Evolutionary conservation across 2,797 vertebrate species (phyloP).

Genomic region (Scomberomorus guttatus): DNA sequence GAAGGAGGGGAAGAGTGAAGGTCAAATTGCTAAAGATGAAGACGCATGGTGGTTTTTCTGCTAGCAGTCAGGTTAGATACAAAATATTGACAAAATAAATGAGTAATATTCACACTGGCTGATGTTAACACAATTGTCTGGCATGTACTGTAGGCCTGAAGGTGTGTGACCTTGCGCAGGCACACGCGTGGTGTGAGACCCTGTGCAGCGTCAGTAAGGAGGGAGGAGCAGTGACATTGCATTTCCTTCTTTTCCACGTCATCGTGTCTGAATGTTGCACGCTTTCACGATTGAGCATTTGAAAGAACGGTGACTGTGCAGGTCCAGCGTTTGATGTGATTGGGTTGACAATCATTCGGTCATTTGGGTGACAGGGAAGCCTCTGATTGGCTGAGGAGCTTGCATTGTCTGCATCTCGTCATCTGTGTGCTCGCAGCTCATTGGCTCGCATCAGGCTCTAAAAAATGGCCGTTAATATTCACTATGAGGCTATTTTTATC

Average conservation of each 20-base stretch:
- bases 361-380: slow-evolving; percentile 17
- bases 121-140: not conserved
- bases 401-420: slow-evolving; percentile 26
- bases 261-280: slow-evolving; percentile 10
- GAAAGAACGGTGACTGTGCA: slow-evolving; percentile 55
- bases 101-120: slow-evolving; percentile 18
- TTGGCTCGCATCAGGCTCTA: slow-evolving; percentile 50
- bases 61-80: not conserved
- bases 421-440: slow-evolving; percentile 31
- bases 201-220: slow-evolving; percentile 2
- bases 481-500: slow-evolving; percentile 74
- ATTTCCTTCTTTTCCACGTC: slow-evolving; percentile 26
- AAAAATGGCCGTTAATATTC: slow-evolving; percentile 60
- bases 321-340: slow-evolving; percentile 38
- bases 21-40: slow-evolving; percentile 48
- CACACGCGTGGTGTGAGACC: too few relatives aligned
- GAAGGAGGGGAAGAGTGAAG: slow-evolving; percentile 47
- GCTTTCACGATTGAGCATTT: not conserved
- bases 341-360: slow-evolving; percentile 43
- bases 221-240: slow-evolving; percentile 52
- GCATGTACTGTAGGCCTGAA: not conserved
- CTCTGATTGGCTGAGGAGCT: slow-evolving; percentile 53
- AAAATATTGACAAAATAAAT: too few relatives aligned
- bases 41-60: not conserved
- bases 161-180: slow-evolving; percentile 3